phyloP scores from a whole-genome alignment of 2,797 vertebrate species.

The Alcedo quadribrachys region DNA sequence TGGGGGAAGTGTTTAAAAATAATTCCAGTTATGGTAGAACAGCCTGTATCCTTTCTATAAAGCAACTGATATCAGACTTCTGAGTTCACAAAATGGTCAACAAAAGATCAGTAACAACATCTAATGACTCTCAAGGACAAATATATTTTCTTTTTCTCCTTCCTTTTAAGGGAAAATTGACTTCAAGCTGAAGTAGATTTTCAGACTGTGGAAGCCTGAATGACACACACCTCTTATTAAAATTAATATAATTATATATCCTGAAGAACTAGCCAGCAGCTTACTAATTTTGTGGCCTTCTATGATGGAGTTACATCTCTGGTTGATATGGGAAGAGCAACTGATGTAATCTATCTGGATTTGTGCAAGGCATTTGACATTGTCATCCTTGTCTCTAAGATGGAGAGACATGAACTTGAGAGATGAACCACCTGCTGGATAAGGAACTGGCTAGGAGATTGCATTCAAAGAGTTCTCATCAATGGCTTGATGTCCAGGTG shows the following conservation, averaged over 20 bases:
- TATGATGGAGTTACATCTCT: too few species aligned
- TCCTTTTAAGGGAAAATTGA: conserved; percentile 46
- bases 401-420: too few species aligned
- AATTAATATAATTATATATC: neutral
- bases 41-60: conserved; percentile 62
- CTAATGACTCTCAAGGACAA: conserved; percentile 17
- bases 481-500: too few species aligned
- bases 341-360: too few species aligned
- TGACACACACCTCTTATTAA: neutral
- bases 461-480: too few species aligned
- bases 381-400: too few species aligned
- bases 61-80: conserved; percentile 56
- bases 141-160: neutral
- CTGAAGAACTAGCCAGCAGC: neutral
- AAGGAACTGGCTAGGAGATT: too few species aligned
- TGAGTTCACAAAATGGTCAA: conserved; percentile 66
- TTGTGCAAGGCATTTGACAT: too few species aligned
- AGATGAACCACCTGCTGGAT: too few species aligned
- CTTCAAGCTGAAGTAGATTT: neutral
- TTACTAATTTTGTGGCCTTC: neutral
- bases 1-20: conserved; percentile 64
- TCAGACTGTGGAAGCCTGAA: neutral
- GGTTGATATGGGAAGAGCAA: too few species aligned
- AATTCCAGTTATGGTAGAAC: conserved; percentile 31
- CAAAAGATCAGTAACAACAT: conserved; percentile 48